Evolutionary conservation across 1,140 invertebrate species (phyloP), one percentile per base, ranked within the genome.

Genomic region (Achatina immaculata): DNA sequence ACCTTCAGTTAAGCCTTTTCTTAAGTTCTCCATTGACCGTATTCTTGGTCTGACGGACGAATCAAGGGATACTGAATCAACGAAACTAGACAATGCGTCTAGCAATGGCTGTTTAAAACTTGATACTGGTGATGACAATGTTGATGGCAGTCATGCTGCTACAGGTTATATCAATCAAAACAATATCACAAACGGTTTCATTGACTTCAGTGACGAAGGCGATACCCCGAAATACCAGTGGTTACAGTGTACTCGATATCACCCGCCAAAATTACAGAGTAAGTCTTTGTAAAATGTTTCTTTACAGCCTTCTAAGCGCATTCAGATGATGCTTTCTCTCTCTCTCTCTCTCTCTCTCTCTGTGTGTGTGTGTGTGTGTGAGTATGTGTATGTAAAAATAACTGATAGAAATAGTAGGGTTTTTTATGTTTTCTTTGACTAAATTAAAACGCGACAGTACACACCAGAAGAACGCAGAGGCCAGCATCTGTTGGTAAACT

Each of bases 201-300:
- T 3, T 65, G 9, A 16, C 36, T 21, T 42, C 19, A 24, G 21
- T 34, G 73, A 28, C n/a, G 4, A 31, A 9, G 78, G 83, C 16
- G 85, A 83, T 19, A 69, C 43, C 21, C 31, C 62, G 31, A 80
- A 83, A 28, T 89, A 85, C 65, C 85, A 86, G 19, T 95, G 95
- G 95, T 89, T 95, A 42, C 94, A 94, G 76, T 95, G 95, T 84
- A 95, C 95, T 0, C 90, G 95, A 81, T 95, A 95, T 86, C 94
- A 93, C 83, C 95, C 95, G 7, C 95, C 95, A 4, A 95, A 94
- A 86, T 86, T 95, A 78, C 94, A 94, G 85, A 92, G 94, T 93
- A 93, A 94, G 93, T 92, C 38, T 11, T 28, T 42, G 40, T 31
- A 62, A 31, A 40, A 69, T 16, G 21, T 74, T n/a, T 69, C 14